Base-by-base conservation (phyloP, 37 sponge, comb jelly and placozoan genomes). In the Dysidea cf. avara region DNA sequence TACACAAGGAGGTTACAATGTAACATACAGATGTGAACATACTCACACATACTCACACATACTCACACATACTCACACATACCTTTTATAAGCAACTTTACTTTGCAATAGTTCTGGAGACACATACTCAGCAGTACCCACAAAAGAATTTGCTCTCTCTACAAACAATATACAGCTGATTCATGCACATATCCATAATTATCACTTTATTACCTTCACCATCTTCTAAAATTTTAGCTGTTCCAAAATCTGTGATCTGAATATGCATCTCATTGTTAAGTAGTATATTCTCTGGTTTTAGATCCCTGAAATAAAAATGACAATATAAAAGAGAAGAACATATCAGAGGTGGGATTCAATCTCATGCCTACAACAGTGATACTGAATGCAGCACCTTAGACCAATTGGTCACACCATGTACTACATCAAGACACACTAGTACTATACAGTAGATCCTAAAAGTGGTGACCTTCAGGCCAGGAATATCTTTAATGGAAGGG, bases 271-370 rank as follows among this genome's bases (percentile, higher is more conserved):
- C 53, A 28, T 89, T 81, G 29, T 76, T 84, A 30, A 96, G 84
- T 24, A 96, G 90, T 34, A 96, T 89, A 66, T 96, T 96, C 79
- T 96, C 97, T 28, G 97, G 97, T 58, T 96, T 96, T 51, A 96
- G 73, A 59, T 96, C 97, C 47, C 95, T 90, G 49, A 16, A 76
- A 36, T 11, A 28, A 20, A 75, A 49, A 25, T 43, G 46, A 43
- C n/a, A n/a, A n/a, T n/a, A n/a, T n/a, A n/a, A n/a, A n/a, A 65
- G 33, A 28, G 9, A 57, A 9, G 9, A 57, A 43, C 5, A 12
- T 43, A 9, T 43, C 46, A 43, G 46, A 43, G 46, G 9, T 43
- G 46, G 46, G 46, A 43, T 43, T 43, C 46, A 9, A 43, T 12
- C 46, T 9, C 46, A 43, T 9, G 46, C 46, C 46, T 43, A 43